Conservation (phyloP, 2,888 invertebrate genomes). For the Tupiocoris notatus region DNA sequence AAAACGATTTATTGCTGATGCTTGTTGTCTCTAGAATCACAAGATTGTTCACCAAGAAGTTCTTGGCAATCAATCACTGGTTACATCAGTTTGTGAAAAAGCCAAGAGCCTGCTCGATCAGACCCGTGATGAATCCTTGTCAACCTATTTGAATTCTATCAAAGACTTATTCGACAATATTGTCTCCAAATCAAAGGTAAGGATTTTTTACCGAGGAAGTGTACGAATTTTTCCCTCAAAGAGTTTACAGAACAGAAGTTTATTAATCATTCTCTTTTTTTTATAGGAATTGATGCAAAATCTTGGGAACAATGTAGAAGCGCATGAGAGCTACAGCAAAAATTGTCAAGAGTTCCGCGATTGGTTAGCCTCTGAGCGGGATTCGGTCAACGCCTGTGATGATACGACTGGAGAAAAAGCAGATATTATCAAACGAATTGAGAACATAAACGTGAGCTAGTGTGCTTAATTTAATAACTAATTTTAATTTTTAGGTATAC, state of each 20-base stretch:
- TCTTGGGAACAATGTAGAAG: slow-evolving; percentile 80
- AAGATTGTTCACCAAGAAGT: slow-evolving; percentile 94
- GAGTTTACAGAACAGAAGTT: no score
- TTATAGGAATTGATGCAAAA: slow-evolving; percentile 70
- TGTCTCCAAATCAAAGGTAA: slow-evolving; percentile 73
- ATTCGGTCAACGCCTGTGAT: slow-evolving; percentile 76
- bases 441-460: slow-evolving; percentile 57
- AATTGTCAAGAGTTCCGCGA: slow-evolving; percentile 74
- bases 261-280: not conserved
- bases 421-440: slow-evolving; percentile 72
- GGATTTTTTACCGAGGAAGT: no score
- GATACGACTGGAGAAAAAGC: slow-evolving; percentile 81
- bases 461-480: no score
- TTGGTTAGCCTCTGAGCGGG: slow-evolving; percentile 77
- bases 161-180: slow-evolving; percentile 86
- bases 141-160: slow-evolving; percentile 82
- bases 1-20: no score
- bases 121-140: slow-evolving; percentile 83
- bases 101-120: slow-evolving; percentile 87
- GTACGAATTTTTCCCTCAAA: not conserved
- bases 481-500: no score
- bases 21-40: slow-evolving; percentile 66
- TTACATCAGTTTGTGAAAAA: slow-evolving; percentile 89
- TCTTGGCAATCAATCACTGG: slow-evolving; percentile 82
- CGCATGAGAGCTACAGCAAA: slow-evolving; percentile 76